A percentile compares a stretch with the other conserved stretches of the same genome.
These are phyloP conservation scores for Diaperis boleti DNA, from an alignment of 2,888 invertebrate species.

Conservation along the genomic window DNA sequence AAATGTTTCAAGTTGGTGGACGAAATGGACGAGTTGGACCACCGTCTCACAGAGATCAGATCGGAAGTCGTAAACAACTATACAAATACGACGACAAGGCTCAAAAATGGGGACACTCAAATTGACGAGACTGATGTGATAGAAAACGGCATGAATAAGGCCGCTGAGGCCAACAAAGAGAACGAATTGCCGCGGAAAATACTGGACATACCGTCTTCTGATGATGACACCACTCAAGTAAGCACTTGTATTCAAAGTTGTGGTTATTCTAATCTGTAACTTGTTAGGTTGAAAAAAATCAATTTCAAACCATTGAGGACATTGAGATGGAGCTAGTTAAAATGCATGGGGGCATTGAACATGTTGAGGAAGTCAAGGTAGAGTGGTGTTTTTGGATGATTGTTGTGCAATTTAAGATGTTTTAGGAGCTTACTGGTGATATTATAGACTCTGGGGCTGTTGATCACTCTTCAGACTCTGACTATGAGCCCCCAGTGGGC, in stretches of 20 bases:
- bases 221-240: constrained; percentile 55
- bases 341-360: constrained; percentile 56
- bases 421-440: constrained; percentile 51
- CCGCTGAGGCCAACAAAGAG: constrained; percentile 48
- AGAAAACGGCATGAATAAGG: constrained; percentile 16
- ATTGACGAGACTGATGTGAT: constrained; percentile 21
- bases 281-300: constrained; percentile 33
- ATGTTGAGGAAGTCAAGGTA: constrained; percentile 38
- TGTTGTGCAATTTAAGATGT: constrained; percentile 29
- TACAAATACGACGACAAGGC: constrained; percentile 55
- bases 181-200: constrained; percentile 61
- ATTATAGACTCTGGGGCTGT: constrained; percentile 59
- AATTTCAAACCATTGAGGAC: constrained; percentile 59
- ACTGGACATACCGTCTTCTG: constrained; percentile 63
- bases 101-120: constrained; percentile 51
- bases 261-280: not conserved
- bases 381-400: constrained; percentile 9
- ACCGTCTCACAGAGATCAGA: constrained; percentile 68
- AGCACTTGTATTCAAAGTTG: not conserved
- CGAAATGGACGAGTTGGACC: constrained; percentile 74
- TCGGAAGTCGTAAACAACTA: constrained; percentile 69
- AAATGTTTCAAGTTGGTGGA: constrained; percentile 75
- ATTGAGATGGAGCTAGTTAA: constrained; percentile 63
- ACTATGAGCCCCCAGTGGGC: constrained; percentile 56
- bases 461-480: constrained; percentile 61